These are phyloP conservation scores for Odontamblyopus lacepedii DNA, from an alignment of 2,797 vertebrate genomes.

Conservation along the genomic window DNA sequence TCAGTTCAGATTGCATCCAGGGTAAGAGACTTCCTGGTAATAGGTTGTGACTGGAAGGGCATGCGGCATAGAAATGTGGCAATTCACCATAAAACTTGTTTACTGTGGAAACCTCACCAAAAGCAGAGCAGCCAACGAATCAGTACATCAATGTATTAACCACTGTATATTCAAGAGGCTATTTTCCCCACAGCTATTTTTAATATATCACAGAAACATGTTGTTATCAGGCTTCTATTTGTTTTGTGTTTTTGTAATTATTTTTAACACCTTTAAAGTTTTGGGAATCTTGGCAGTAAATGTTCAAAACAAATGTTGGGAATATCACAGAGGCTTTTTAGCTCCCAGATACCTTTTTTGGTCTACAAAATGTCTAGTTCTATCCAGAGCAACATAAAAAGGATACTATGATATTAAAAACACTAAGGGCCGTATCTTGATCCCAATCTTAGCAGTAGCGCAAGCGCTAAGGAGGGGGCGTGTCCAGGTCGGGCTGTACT, in stretches of 20 bases:
- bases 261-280: conserved; percentile 57
- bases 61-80: not conserved
- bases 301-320: conserved; percentile 28
- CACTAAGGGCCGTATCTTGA: no score
- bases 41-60: not conserved
- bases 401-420: not conserved
- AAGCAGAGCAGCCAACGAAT: not conserved
- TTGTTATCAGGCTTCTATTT: conserved; percentile 37
- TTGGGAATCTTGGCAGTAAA: conserved; percentile 27
- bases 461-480: no score
- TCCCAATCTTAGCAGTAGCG: no score
- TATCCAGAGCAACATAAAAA: not conserved
- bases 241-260: conserved; percentile 13
- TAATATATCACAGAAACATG: not conserved
- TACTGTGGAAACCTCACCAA: no score
- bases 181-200: not conserved
- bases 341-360: conserved; percentile 14
- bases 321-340: conserved; percentile 41
- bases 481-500: no score
- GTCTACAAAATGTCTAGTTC: not conserved
- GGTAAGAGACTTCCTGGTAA: no score
- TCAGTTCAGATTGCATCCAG: no score
- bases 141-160: not conserved
- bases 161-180: not conserved
- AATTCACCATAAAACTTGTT: not conserved